A percentile compares a stretch with the other conserved stretches of the same genome.
phyloP scores from a whole-genome alignment of 2,797 vertebrate species.

The Silurus lanzhouensis region DNA sequence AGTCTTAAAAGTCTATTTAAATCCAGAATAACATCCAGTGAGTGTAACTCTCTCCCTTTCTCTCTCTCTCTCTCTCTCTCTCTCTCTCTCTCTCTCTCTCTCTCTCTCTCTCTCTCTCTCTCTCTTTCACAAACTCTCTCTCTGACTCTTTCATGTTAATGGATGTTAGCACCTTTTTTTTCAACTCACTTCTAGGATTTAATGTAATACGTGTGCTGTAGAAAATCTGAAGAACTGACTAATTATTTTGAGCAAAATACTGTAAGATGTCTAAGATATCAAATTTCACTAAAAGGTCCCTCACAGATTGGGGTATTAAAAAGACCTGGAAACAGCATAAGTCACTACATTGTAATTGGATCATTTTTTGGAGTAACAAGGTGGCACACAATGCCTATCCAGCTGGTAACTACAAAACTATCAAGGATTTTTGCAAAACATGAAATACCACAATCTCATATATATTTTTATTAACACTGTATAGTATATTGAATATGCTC shows the following conservation, averaged over 20 bases:
- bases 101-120: not conserved
- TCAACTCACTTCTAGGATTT: no score
- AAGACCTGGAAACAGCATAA: not conserved
- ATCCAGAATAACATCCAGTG: not conserved
- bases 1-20: not conserved
- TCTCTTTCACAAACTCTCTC: not conserved
- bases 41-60: not conserved
- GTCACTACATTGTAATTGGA: not conserved
- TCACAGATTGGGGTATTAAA: not conserved
- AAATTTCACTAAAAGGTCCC: not conserved
- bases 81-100: not conserved
- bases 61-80: not conserved
- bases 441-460: not conserved
- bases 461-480: not conserved
- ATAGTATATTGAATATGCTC: not conserved
- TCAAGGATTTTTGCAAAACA: not conserved
- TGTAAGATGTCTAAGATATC: not conserved
- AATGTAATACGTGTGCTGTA: not conserved
- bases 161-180: not conserved
- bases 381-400: not conserved
- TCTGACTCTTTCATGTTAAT: not conserved
- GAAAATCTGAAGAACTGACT: not conserved
- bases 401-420: not conserved
- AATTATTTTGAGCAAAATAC: not conserved
- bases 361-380: not conserved